Percentiles rank a stretch among this genome's conserved stretches.
These are phyloP conservation scores for Dorcus parallelipipedus DNA, from an alignment of 2,888 invertebrate genomes.

Conservation along the genomic window DNA sequence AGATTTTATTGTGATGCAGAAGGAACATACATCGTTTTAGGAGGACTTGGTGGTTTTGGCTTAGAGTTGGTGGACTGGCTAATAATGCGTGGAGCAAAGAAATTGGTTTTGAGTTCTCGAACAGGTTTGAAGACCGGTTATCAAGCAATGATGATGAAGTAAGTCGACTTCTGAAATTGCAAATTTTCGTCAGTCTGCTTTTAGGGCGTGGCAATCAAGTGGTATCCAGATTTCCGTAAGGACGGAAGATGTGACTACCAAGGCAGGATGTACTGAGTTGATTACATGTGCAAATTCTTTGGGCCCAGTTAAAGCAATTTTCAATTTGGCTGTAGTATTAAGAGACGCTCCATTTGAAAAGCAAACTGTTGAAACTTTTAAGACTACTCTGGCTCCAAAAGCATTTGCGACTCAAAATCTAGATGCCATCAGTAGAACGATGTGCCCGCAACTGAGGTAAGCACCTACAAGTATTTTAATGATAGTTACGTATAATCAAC, in stretches of 20 bases:
- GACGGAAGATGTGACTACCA: constrained; percentile 67
- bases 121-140: constrained; percentile 78
- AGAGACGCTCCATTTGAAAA: constrained; percentile 75
- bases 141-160: constrained; percentile 71
- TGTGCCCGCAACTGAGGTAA: constrained; percentile 51
- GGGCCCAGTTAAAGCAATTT: constrained; percentile 80
- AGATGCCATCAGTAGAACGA: constrained; percentile 62
- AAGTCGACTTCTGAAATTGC: constrained; percentile 4
- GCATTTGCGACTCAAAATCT: constrained; percentile 76
- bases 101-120: constrained; percentile 77
- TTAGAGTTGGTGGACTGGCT: constrained; percentile 86
- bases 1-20: constrained; percentile 20
- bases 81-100: constrained; percentile 74
- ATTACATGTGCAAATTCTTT: constrained; percentile 60
- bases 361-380: constrained; percentile 67
- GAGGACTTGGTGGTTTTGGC: constrained; percentile 90
- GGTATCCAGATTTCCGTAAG: constrained; percentile 68
- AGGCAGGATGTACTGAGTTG: constrained; percentile 67
- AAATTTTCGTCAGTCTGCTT: background rate
- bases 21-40: constrained; percentile 54
- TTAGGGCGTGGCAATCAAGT: constrained; percentile 61
- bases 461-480: too few relatives aligned
- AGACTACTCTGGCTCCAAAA: constrained; percentile 71
- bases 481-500: background rate
- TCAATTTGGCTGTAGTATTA: constrained; percentile 83